These are phyloP conservation scores for Malaclemys terrapin DNA, from an alignment of 2,113 vertebrate genomes.

Conservation along the genomic window DNA sequence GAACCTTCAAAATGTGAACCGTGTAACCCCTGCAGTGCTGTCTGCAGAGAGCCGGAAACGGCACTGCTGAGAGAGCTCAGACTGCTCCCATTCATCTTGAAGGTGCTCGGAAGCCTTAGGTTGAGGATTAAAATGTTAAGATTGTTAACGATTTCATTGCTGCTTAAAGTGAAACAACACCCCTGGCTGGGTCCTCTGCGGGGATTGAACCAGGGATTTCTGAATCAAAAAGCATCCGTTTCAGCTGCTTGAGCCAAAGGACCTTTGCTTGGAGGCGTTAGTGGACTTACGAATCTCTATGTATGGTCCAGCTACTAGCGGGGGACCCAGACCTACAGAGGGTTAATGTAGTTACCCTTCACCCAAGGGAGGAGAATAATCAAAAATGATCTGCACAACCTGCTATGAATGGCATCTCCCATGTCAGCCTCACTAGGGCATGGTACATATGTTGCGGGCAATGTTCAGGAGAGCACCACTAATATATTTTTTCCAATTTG, in stretches of 20 bases:
- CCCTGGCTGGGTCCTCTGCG: neutral
- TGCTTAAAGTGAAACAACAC: neutral
- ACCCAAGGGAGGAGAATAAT: neutral
- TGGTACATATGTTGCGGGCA: neutral
- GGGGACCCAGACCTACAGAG: accelerated
- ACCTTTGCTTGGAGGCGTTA: neutral
- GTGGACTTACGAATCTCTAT: neutral
- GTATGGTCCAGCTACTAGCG: accelerated
- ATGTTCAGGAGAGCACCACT: accelerated
- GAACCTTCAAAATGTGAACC: neutral
- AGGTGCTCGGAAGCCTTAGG: neutral
- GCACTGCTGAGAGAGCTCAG: neutral
- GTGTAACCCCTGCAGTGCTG: accelerated
- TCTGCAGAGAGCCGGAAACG: neutral
- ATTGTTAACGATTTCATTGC: neutral
- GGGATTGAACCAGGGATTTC: neutral
- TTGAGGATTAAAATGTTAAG: neutral
- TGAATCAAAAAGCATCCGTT: neutral
- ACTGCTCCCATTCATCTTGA: neutral
- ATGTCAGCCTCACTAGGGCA: neutral
- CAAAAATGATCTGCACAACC: neutral
- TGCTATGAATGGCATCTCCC: neutral
- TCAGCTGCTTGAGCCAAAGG: neutral
- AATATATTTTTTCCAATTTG: accelerated
- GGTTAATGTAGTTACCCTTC: neutral